A percentile compares a stretch with the other conserved stretches of the same genome.
Conservation (phyloP, 37 sponge, comb jelly and placozoan species). For the Crambe crambe region DNA sequence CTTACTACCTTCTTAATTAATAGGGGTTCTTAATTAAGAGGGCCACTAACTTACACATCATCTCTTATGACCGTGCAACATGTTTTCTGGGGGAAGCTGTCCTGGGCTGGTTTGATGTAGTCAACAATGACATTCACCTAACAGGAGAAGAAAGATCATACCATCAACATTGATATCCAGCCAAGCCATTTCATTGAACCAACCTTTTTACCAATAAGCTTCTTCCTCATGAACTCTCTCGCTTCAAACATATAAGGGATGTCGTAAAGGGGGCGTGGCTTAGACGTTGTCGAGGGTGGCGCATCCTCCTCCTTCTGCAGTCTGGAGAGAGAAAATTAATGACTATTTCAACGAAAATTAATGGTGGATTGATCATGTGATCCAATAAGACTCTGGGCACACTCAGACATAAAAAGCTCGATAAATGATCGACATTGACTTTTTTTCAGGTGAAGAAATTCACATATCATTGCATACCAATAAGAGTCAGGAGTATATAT, state of each 20-base stretch:
- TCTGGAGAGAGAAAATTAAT: background rate
- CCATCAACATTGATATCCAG: background rate
- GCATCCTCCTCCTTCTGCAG: background rate
- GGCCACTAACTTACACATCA: conserved; percentile 79
- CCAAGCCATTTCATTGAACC: background rate
- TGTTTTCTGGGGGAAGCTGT: conserved; percentile 85
- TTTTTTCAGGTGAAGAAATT: background rate
- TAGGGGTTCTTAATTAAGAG: background rate
- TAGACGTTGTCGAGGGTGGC: background rate
- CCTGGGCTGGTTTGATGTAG: conserved; percentile 93
- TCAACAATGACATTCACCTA: conserved; percentile 92
- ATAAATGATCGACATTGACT: too few species aligned
- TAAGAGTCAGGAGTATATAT: too few species aligned
- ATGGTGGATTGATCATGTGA: background rate
- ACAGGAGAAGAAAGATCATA: background rate
- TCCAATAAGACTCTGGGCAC: background rate
- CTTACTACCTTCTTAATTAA: background rate
- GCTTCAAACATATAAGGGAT: conserved; percentile 99
- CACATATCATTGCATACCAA: background rate
- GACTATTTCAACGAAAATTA: too few species aligned
- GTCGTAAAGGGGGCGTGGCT: conserved; percentile 84
- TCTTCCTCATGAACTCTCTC: conserved; percentile 95
- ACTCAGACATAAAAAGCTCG: background rate
- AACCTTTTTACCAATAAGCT: conserved; percentile 93
- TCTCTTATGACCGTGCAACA: conserved; percentile 89